Base-by-base conservation (phyloP, 2,113 vertebrate species). In the Phaethon lepturus region DNA sequence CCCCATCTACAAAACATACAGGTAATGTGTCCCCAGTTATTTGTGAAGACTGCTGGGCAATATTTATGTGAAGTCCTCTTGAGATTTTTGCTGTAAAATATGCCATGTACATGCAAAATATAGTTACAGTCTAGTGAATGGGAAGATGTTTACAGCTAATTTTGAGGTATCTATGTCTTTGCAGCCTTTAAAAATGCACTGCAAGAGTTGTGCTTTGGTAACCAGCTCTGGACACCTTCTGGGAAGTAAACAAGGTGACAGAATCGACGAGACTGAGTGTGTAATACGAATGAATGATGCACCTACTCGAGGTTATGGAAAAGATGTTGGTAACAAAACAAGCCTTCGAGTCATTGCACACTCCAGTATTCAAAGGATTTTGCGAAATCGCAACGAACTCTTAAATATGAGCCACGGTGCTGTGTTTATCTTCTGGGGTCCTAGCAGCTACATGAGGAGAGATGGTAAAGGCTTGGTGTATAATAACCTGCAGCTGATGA, bases 251-350 rank as follows among this genome's bases (percentile, higher is more conserved):
- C 98, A 98, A 33, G 99, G 99, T 0, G 58, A 97, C 40, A 98
- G 98, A 67, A 99, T 99, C 16, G 99, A 99, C 98, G 96, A 90
- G 90, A 98, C 99, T 0, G 99, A 99, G 93, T 99, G 99, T 2
- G 99, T 99, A 79, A 99, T 99, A 92, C 99, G 99, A 45, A 99
- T 99, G 99, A 99, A 99, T 12, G 99, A 99, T 1, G 99, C 99
- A 0, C 99, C 99, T 28, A 99, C 99, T 0, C 98, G 98, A 1
- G 98, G 98, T 15, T 99, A 98, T 2, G 98, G 98, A 5, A 91
- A 23, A 0, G 99, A 99, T 25, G 99, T 99, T 6, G 99, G 99
- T 56, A 99, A 98, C 67, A 99, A 98, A 88, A 99, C 99, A 2
- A 99, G 99, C 92, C 98, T 99, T 47, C 98, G 99, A 6, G 99